Conservation (phyloP, 2,113 vertebrate species). For the Tragelaphus buxtoni region DNA sequence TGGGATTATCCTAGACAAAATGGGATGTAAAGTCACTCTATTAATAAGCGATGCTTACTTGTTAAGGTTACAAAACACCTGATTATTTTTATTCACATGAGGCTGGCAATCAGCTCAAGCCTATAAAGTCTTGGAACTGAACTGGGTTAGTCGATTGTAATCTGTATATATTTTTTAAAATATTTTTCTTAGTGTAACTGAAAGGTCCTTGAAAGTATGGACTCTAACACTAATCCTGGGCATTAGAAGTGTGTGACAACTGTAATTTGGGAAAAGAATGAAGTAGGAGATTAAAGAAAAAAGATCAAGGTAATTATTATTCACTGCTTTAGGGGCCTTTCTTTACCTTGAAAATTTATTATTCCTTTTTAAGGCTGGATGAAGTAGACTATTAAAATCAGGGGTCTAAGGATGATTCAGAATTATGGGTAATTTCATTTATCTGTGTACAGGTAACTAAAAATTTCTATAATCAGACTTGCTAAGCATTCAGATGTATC, state of each 20-base stretch:
- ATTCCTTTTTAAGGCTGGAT: conserved; percentile 21
- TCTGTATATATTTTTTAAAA: not conserved
- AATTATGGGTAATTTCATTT: conserved; percentile 43
- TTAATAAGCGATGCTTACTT: not conserved
- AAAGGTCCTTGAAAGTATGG: not conserved
- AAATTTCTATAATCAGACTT: conserved; percentile 37
- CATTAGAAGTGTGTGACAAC: not conserved
- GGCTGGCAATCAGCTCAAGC: not conserved
- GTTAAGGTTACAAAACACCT: conserved; percentile 23
- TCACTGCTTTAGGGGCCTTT: not conserved
- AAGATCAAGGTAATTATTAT: conserved; percentile 28
- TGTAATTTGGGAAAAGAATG: not conserved
- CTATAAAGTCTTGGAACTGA: not conserved
- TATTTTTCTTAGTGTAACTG: not conserved
- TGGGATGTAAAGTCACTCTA: not conserved
- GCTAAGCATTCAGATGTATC: not conserved
- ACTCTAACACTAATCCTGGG: not conserved
- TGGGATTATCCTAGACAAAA: not conserved
- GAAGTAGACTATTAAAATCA: conserved; percentile 11
- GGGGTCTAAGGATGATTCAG: not conserved
- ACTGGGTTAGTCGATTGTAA: not conserved
- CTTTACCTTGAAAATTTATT: not conserved
- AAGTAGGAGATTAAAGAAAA: conserved; percentile 24
- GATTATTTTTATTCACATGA: not conserved
- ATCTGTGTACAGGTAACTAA: conserved; percentile 7